Percentiles rank a stretch among this genome's conserved stretches.
Conservation (phyloP, 2,888 invertebrate genomes). For the Thalpophila matura region DNA sequence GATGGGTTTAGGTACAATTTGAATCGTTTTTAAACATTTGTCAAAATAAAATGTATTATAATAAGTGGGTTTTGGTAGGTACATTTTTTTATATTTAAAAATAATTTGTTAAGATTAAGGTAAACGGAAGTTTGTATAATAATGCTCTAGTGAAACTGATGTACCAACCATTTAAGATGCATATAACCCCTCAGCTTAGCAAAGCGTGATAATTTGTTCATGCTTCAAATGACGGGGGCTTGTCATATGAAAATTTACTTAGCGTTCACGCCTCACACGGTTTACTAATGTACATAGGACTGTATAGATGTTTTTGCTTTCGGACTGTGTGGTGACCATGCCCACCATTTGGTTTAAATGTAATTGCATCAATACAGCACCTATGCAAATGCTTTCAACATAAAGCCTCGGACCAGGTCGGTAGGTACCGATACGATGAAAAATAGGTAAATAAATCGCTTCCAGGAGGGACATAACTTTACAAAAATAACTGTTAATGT, state of each 20-base stretch:
- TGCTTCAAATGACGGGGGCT: conserved; percentile 84
- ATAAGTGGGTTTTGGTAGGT: conserved; percentile 58
- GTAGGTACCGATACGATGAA: conserved; percentile 73
- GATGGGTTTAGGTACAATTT: conserved; percentile 12
- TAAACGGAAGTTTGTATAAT: conserved; percentile 61
- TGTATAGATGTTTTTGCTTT: conserved; percentile 79
- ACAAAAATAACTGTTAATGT: conserved; percentile 82
- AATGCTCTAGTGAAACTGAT: conserved; percentile 58
- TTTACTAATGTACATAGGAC: conserved; percentile 84
- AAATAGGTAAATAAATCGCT: conserved; percentile 81
- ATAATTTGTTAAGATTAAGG: conserved; percentile 52
- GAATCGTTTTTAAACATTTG: conserved; percentile 7
- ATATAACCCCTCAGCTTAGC: conserved; percentile 87
- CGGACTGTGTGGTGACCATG: conserved; percentile 84
- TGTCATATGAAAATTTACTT: conserved; percentile 73
- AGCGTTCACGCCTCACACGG: conserved; percentile 85
- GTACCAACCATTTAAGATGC: conserved; percentile 67
- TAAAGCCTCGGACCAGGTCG: conserved; percentile 79
- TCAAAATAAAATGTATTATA: conserved; percentile 10
- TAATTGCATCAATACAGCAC: conserved; percentile 71
- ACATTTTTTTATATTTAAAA: conserved; percentile 38
- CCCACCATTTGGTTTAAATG: conserved; percentile 79
- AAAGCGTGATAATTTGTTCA: conserved; percentile 84
- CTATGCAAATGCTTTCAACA: conserved; percentile 83
- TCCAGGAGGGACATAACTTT: conserved; percentile 86